Conservation (phyloP, 2,888 invertebrate species). For the Ochropleura plecta region DNA sequence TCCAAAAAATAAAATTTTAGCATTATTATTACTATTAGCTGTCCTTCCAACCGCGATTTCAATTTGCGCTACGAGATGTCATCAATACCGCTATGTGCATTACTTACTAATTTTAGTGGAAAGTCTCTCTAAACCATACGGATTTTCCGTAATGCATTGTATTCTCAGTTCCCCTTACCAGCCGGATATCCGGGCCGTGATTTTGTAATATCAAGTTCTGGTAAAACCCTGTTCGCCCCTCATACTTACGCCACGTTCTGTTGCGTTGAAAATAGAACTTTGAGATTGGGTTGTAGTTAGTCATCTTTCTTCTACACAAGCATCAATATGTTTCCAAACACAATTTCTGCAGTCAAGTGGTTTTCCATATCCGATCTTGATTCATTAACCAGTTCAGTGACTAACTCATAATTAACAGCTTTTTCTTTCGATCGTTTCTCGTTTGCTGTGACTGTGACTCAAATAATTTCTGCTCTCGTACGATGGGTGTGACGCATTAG, state of each 20-base stretch:
- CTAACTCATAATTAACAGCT: slow-evolving; percentile 40
- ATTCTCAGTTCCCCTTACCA: slow-evolving; percentile 11
- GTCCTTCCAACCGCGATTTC: not conserved
- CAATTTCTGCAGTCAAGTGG: slow-evolving; percentile 23
- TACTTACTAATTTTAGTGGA: slow-evolving; percentile 30
- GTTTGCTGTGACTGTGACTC: slow-evolving; percentile 56
- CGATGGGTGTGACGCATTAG: slow-evolving; percentile 53
- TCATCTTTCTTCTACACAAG: slow-evolving; percentile 18
- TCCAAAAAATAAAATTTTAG: not conserved
- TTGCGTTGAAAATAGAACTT: slow-evolving; percentile 1
- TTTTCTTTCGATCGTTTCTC: slow-evolving; percentile 47
- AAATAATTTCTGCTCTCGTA: slow-evolving; percentile 42
- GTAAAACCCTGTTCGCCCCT: slow-evolving; percentile 7
- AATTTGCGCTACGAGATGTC: too few relatives aligned
- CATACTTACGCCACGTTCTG: not conserved
- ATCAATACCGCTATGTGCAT: not conserved
- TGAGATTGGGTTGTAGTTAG: not conserved
- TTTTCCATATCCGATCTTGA: slow-evolving; percentile 34
- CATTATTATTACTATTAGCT: not conserved
- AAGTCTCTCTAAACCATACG: slow-evolving; percentile 9
- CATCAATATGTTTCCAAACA: slow-evolving; percentile 2
- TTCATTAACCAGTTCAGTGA: slow-evolving; percentile 46
- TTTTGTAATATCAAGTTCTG: slow-evolving; percentile 15
- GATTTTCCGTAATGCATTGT: slow-evolving; percentile 27
- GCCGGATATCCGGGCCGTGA: slow-evolving; percentile 6